phyloP scores from a whole-genome alignment of 2,888 invertebrate genomes.

The Psococerastis gibbosa region DNA sequence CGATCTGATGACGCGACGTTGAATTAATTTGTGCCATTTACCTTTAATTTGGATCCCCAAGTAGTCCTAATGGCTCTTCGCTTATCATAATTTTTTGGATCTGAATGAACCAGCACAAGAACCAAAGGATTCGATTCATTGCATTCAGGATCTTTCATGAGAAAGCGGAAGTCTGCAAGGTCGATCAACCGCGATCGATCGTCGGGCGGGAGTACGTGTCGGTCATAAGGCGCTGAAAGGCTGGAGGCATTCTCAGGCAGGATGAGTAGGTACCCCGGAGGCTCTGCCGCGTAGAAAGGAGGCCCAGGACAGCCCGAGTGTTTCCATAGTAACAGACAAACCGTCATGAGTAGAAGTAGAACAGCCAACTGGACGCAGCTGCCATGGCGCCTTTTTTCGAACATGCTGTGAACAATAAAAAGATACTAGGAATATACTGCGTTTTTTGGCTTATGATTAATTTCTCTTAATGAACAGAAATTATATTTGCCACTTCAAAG shows the following conservation, averaged over 20 bases:
- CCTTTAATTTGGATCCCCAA: slow-evolving; percentile 34
- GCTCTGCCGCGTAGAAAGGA: slow-evolving; percentile 8
- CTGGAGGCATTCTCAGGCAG: slow-evolving; percentile 13
- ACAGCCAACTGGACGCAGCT: slow-evolving; percentile 13
- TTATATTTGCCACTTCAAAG: no score
- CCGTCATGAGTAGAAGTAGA: background rate
- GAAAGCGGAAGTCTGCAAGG: slow-evolving; percentile 40
- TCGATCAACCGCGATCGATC: slow-evolving; percentile 32
- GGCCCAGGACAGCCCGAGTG: slow-evolving; percentile 14
- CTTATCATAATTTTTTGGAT: slow-evolving; percentile 41
- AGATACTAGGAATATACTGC: background rate
- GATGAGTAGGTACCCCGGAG: slow-evolving; percentile 12
- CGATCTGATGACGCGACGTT: no score
- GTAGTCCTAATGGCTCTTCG: slow-evolving; percentile 49
- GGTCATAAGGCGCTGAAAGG: slow-evolving; percentile 8
- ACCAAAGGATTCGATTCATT: slow-evolving; percentile 30
- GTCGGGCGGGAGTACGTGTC: slow-evolving; percentile 17
- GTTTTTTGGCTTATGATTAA: background rate
- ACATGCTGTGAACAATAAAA: slow-evolving; percentile 9
- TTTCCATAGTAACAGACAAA: slow-evolving; percentile 14
- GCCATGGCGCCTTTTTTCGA: slow-evolving; percentile 14
- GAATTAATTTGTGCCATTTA: no score
- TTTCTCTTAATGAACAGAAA: background rate
- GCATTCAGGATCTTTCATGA: slow-evolving; percentile 33
- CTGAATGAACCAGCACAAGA: slow-evolving; percentile 47